These are phyloP conservation scores for Danaus chrysippus DNA, from an alignment of 2,888 invertebrate genomes.

Conservation along the genomic window DNA sequence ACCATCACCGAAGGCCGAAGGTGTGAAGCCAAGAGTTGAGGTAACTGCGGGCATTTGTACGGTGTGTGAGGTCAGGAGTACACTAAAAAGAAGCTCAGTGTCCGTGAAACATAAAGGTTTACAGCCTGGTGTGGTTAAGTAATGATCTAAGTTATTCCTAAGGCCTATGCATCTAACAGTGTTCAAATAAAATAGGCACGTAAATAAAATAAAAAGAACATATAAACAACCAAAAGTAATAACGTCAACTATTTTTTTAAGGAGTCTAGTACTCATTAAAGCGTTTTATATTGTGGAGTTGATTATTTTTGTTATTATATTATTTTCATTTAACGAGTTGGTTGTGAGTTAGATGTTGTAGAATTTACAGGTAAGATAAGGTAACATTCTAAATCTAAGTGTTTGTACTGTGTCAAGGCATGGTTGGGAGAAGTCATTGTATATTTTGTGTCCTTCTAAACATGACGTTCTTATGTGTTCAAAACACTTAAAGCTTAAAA, in stretches of 20 bases:
- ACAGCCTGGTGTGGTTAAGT: slow-evolving; percentile 77
- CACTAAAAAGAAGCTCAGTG: slow-evolving; percentile 78
- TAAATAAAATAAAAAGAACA: slow-evolving; percentile 58
- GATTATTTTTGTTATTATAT: slow-evolving; percentile 45
- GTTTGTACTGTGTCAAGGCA: slow-evolving; percentile 54
- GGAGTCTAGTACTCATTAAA: slow-evolving; percentile 75
- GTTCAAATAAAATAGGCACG: slow-evolving; percentile 74
- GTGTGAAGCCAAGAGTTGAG: slow-evolving; percentile 78
- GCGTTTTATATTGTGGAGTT: slow-evolving; percentile 72
- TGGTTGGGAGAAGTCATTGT: slow-evolving; percentile 34
- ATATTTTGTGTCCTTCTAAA: slow-evolving; percentile 5
- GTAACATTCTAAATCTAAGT: slow-evolving; percentile 33
- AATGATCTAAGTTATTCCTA: slow-evolving; percentile 76
- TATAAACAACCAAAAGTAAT: slow-evolving; percentile 68
- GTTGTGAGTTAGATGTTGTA: slow-evolving; percentile 41
- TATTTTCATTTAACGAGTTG: slow-evolving; percentile 16
- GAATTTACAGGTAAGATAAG: slow-evolving; percentile 40
- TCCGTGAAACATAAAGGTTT: slow-evolving; percentile 74
- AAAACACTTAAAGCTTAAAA: slow-evolving; percentile 76
- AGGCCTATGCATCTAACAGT: slow-evolving; percentile 77
- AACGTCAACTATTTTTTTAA: slow-evolving; percentile 72
- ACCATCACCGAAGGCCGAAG: slow-evolving; percentile 70
- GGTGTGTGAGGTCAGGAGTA: slow-evolving; percentile 78
- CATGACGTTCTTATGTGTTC: slow-evolving; percentile 59
- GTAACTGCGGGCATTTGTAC: slow-evolving; percentile 79